A percentile compares a stretch with the other conserved stretches of the same genome.
Evolutionary conservation across 2,888 invertebrate genomes (phyloP).

Genomic region (Andrena bucephala): DNA sequence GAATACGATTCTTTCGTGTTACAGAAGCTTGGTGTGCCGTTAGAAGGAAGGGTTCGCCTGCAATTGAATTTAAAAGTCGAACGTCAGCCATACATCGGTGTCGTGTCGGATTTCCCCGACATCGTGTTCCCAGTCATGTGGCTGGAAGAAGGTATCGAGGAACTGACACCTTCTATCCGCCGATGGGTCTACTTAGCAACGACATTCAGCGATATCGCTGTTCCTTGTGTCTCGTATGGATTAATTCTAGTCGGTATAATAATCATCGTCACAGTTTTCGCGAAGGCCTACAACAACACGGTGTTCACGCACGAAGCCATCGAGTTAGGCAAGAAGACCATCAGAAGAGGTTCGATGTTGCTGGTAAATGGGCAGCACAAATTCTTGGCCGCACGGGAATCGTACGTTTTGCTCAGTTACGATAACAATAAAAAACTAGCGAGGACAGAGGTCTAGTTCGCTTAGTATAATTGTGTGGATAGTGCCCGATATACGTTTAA

Average conservation of each 20-base stretch:
- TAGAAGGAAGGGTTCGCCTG: constrained; percentile 92
- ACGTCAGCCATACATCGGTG: constrained; percentile 89
- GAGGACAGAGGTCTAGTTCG: constrained; percentile 35
- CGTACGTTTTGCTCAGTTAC: constrained; percentile 86
- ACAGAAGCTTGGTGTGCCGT: constrained; percentile 93
- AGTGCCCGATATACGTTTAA: constrained; percentile 1
- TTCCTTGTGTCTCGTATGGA: constrained; percentile 90
- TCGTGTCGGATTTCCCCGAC: constrained; percentile 91
- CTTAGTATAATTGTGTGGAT: constrained; percentile 7
- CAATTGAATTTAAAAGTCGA: constrained; percentile 94
- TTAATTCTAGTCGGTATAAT: constrained; percentile 90
- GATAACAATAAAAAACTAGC: constrained; percentile 66
- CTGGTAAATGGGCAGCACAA: constrained; percentile 88
- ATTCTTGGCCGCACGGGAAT: constrained; percentile 87
- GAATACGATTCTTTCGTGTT: neutral
- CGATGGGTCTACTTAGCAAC: constrained; percentile 93
- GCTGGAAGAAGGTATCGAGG: constrained; percentile 94
- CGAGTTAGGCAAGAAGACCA: constrained; percentile 91
- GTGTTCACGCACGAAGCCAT: constrained; percentile 91
- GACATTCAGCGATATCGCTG: constrained; percentile 90
- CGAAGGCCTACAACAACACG: constrained; percentile 91
- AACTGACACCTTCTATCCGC: constrained; percentile 92
- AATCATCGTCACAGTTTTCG: constrained; percentile 89
- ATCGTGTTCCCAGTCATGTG: constrained; percentile 95
- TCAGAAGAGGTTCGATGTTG: constrained; percentile 89